A percentile compares a stretch with the other conserved stretches of the same genome.
phyloP scores from a whole-genome alignment of 37 sponge, comb jelly and placozoan genomes.

The Oopsacas minuta region DNA sequence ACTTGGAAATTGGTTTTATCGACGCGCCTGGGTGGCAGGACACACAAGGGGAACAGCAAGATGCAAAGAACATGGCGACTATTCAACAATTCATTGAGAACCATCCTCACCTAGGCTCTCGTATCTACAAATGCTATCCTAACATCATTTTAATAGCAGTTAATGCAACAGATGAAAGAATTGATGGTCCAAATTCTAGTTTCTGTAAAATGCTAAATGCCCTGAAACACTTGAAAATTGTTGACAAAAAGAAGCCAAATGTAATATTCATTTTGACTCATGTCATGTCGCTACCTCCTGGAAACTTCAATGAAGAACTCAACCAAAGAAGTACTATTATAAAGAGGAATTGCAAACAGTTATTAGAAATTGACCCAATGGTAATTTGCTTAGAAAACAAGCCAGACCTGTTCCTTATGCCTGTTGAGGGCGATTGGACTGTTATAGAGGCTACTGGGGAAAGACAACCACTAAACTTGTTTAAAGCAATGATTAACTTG shows the following conservation, averaged over 20 bases:
- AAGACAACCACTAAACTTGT: conserved; percentile 15
- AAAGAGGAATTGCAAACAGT: background rate
- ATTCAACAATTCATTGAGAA: background rate
- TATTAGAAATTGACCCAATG: background rate
- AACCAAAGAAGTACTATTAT: background rate
- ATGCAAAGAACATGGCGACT: background rate
- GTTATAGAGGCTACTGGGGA: background rate
- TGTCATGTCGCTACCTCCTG: background rate
- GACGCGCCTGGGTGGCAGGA: background rate
- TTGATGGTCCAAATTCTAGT: background rate
- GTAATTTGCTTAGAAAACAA: background rate
- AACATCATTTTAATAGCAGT: conserved; percentile 9
- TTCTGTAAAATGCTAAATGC: conserved; percentile 2
- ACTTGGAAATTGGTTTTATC: background rate
- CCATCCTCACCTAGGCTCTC: background rate
- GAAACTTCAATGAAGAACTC: background rate
- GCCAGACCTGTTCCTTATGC: background rate
- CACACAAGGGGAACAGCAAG: background rate
- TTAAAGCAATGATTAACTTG: background rate
- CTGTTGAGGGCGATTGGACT: background rate
- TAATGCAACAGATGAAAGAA: background rate
- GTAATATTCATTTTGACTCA: background rate
- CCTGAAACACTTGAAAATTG: background rate
- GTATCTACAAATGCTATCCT: background rate
- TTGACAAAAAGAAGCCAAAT: conserved; percentile 9